Evolutionary conservation across 92 coral and sea anemone genomes (phyloP).

Genomic region (Scolanthus callimorphus): DNA sequence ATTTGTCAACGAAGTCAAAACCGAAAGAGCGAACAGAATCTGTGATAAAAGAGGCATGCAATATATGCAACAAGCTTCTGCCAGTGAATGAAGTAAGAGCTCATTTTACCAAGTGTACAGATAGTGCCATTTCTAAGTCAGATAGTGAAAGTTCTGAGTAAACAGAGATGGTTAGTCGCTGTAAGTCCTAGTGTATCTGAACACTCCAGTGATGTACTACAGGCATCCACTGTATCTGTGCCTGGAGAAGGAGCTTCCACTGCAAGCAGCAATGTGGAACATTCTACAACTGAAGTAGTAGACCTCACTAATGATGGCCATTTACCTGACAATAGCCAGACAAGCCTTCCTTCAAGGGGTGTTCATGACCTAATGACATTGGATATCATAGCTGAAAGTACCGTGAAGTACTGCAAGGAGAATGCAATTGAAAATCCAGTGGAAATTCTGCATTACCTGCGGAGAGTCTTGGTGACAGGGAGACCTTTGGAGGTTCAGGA

Average conservation of each 20-base stretch:
- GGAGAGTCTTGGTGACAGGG: slow-evolving; percentile 1
- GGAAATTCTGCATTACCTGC: slow-evolving; percentile 3
- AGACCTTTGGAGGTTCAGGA: slow-evolving; percentile 11
- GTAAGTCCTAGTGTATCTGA: too few species aligned
- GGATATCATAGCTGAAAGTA: slow-evolving; percentile 7
- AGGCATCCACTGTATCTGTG: too few species aligned
- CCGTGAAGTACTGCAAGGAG: not conserved
- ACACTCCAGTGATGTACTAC: too few species aligned
- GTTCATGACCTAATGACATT: not conserved
- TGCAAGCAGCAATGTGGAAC: too few species aligned
- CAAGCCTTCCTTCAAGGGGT: not conserved
- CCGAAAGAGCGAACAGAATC: slow-evolving; percentile 9
- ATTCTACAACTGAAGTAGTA: too few species aligned
- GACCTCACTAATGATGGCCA: too few species aligned
- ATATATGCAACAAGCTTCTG: slow-evolving; percentile 14
- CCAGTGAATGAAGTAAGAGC: slow-evolving; percentile 22
- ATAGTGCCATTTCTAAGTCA: too few species aligned
- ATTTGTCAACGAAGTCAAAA: slow-evolving; percentile 17
- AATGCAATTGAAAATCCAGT: slow-evolving; percentile 3
- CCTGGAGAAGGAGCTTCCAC: too few species aligned
- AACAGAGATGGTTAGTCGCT: too few species aligned
- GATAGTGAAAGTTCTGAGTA: too few species aligned
- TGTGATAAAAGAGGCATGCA: slow-evolving; percentile 15
- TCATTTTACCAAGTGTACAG: too few species aligned
- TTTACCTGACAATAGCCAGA: too few species aligned